These are phyloP conservation scores for Rana temporaria DNA, from an alignment of 2,113 vertebrate species.

Conservation along the genomic window DNA sequence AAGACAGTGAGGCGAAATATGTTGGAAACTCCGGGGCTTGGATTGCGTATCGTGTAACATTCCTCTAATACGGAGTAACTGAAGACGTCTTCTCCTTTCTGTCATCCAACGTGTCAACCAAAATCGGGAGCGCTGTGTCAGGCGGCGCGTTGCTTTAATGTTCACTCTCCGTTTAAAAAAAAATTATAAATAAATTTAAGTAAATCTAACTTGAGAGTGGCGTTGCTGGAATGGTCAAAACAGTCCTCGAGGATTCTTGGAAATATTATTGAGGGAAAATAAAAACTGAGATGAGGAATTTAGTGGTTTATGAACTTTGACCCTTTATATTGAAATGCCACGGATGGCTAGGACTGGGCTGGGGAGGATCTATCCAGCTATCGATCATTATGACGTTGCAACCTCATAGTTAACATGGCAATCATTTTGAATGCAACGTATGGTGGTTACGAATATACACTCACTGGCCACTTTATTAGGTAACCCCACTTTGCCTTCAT, in stretches of 20 bases:
- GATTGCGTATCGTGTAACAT: slow-evolving; percentile 67
- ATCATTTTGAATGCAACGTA: too few relatives aligned
- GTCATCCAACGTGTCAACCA: background rate
- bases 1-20: slow-evolving; percentile 60
- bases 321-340: background rate
- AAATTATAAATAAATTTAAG: background rate
- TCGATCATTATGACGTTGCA: too few relatives aligned
- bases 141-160: background rate
- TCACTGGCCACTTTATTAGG: too few relatives aligned
- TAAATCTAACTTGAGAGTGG: too few relatives aligned
- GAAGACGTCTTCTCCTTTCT: background rate
- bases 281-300: background rate
- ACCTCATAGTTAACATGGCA: too few relatives aligned
- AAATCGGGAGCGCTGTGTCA: background rate
- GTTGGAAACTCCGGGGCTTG: slow-evolving; percentile 62
- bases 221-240: background rate
- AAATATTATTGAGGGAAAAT: background rate
- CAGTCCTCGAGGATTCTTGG: background rate
- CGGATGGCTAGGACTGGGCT: background rate
- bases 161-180: background rate
- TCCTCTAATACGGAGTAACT: background rate
- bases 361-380: too few relatives aligned
- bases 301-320: background rate
- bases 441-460: too few relatives aligned
- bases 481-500: too few relatives aligned